Evolutionary conservation across 2,797 vertebrate genomes (phyloP).

Genomic region (Emys orbicularis): DNA sequence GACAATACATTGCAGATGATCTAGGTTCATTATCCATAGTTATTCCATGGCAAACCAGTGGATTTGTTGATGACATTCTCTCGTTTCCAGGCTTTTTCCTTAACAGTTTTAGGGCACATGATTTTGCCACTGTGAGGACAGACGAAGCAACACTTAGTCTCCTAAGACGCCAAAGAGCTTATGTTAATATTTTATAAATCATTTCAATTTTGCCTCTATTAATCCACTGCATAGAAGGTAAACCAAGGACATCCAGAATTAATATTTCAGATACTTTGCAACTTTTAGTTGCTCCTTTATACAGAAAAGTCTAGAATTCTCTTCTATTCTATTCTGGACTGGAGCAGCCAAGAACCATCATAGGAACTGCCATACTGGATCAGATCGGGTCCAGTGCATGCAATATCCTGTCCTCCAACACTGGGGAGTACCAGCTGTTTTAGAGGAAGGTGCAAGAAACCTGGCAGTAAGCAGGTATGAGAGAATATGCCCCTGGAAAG

Average conservation of each 20-base stretch:
- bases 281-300: not conserved
- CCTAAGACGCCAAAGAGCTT: not conserved
- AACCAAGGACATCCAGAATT: not conserved
- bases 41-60: not conserved
- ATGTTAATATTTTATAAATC: constrained; percentile 51
- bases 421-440: not conserved
- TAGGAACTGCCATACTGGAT: not conserved
- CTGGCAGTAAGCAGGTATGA: not conserved
- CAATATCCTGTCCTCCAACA: not conserved
- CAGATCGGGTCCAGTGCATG: too few relatives aligned
- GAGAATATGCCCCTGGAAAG: not conserved
- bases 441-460: not conserved
- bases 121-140: not conserved
- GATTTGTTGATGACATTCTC: accelerated
- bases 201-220: constrained; percentile 42
- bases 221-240: not conserved
- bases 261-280: not conserved
- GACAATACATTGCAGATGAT: not conserved
- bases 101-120: accelerated
- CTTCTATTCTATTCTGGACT: not conserved
- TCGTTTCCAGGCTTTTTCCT: accelerated
- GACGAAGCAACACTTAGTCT: not conserved
- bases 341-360: not conserved
- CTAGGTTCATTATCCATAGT: not conserved
- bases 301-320: not conserved